Base-by-base conservation (phyloP, 2,888 invertebrate species). In the Yponomeuta evonymella region DNA sequence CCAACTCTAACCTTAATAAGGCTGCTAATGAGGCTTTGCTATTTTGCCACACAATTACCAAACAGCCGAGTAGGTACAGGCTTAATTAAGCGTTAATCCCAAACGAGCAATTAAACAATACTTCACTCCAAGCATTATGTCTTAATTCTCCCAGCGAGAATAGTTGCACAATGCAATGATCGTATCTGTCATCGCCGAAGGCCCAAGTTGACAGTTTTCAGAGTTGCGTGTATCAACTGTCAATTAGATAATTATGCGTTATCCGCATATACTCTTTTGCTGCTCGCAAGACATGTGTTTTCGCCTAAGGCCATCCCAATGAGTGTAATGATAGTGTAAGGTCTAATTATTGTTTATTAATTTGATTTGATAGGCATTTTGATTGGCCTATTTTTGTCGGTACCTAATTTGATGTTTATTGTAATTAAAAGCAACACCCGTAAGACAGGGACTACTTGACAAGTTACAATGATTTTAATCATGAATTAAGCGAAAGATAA, bases 71-170 rank as follows among this genome's bases (percentile, higher is more conserved):
- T 51, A 51, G 43, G 43, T 43, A 33, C 51, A 51, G 15, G 15
- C 51, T 58, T 58, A 58, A 58, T 58, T 58, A 58, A 58, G 15
- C 51, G 51, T 58, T 58, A 58, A 58, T 58, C 51, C 51, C 51
- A 58, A 58, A 58, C 51, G 43, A 43, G 51, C 51, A 58, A 58
- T 58, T 58, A 58, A 58, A 58, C 51, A 58, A 58, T 58, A 58
- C 51, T 5, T 58, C 51, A 15, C 51, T 2, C 2, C 51, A 58
- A 15, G 12, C 51, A 58, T 58, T 58, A 58, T 58, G 51, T 58
- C 51, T 58, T 58, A 12, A 15, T 5, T 58, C 51, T 58, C 51
- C 51, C 51, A 58, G 51, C 15, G 51, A 15, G 15, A 15, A 15
- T 15, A 15, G 15, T 58, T 58, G 51, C 51, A 58, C 51, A 58